A percentile compares a stretch with the other conserved stretches of the same genome.
phyloP scores from a whole-genome alignment of 2,888 invertebrate genomes.

The Limenitis camilla region DNA sequence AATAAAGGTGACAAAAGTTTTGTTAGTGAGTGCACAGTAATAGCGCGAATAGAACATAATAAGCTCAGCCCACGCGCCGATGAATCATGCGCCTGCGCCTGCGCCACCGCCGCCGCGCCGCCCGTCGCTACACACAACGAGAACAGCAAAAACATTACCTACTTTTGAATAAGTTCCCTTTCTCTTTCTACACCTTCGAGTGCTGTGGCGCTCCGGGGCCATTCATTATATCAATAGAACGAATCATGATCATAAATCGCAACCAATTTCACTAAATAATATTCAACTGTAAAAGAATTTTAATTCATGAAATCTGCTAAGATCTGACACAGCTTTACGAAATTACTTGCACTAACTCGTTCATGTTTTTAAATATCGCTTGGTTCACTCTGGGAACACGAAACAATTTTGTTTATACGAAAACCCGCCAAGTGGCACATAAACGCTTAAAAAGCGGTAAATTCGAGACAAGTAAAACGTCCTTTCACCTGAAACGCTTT shows the following conservation, averaged over 20 bases:
- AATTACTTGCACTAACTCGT: conserved; percentile 14
- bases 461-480: conserved; percentile 55
- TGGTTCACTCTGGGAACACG: conserved; percentile 30
- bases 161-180: conserved; percentile 73
- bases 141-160: conserved; percentile 72
- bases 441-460: conserved; percentile 59
- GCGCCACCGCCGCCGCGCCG: conserved; percentile 21
- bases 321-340: conserved; percentile 1
- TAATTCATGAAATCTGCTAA: conserved; percentile 1
- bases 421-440: conserved; percentile 56
- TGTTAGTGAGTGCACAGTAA: conserved; percentile 45
- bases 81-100: conserved; percentile 59
- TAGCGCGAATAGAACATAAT: conserved; percentile 62
- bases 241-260: conserved; percentile 16
- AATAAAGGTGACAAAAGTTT: conserved; percentile 25
- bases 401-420: conserved; percentile 44
- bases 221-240: conserved; percentile 45
- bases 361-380: conserved; percentile 44
- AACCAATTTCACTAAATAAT: conserved; percentile 7
- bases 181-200: conserved; percentile 70
- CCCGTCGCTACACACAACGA: conserved; percentile 47
- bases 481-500: conserved; percentile 53
- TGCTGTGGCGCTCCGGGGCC: conserved; percentile 43
- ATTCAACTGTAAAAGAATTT: background rate
- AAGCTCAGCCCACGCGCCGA: conserved; percentile 67